Evolutionary conservation across 2,888 invertebrate species (phyloP).

Genomic region (Rugalucina vietnamica): DNA sequence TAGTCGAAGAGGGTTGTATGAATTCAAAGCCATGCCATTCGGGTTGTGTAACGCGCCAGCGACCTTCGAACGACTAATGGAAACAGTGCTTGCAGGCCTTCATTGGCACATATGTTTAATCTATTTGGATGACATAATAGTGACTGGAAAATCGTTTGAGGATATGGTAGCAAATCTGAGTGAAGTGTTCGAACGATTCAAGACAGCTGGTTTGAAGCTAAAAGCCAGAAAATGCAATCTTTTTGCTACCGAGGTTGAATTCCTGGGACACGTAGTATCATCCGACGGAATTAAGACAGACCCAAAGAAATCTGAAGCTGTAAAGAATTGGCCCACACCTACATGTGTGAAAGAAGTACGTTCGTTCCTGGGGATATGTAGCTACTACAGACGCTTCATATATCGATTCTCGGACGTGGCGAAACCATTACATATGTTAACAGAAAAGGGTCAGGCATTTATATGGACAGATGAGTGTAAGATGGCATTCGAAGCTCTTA

Average conservation of each 20-base stretch:
- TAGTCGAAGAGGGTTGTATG: slow-evolving; percentile 33
- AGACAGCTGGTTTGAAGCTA: slow-evolving; percentile 52
- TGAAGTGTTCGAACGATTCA: slow-evolving; percentile 44
- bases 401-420: slow-evolving; percentile 26
- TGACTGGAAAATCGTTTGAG: slow-evolving; percentile 34
- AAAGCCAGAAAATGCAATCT: slow-evolving; percentile 62
- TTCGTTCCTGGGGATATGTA: slow-evolving; percentile 31
- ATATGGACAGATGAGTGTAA: slow-evolving; percentile 26
- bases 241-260: slow-evolving; percentile 28
- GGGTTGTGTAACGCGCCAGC: slow-evolving; percentile 43
- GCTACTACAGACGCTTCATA: slow-evolving; percentile 35
- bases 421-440: slow-evolving; percentile 17
- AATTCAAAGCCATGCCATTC: slow-evolving; percentile 20
- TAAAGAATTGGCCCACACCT: slow-evolving; percentile 28
- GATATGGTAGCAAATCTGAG: slow-evolving; percentile 30
- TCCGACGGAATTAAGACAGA: slow-evolving; percentile 14
- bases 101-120: slow-evolving; percentile 31
- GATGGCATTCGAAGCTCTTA: no score
- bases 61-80: slow-evolving; percentile 62
- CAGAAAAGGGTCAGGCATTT: slow-evolving; percentile 30
- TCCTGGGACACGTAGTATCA: slow-evolving; percentile 26
- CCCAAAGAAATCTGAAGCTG: slow-evolving; percentile 20
- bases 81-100: slow-evolving; percentile 35
- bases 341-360: slow-evolving; percentile 10
- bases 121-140: no score